Evolutionary conservation across 1,140 invertebrate species (phyloP), one percentile per base, ranked within the genome.

Genomic region (Propsilocerus akamusi): DNA sequence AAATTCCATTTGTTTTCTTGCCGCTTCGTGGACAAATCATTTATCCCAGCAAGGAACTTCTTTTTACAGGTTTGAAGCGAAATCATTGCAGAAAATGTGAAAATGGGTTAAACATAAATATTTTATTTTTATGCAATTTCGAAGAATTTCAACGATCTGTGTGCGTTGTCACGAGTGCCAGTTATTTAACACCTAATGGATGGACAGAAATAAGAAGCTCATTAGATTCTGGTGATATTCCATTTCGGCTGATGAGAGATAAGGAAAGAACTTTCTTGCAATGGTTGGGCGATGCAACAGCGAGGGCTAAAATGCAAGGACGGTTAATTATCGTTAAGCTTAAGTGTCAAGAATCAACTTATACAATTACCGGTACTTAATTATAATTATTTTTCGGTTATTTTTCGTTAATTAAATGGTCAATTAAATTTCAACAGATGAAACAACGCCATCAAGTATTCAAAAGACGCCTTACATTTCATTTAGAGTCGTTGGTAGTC

Each of bases 11-110:
- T 59, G 81, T 91, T 12, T 87, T 83, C 65, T 67, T 90, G 53
- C 86, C 86, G 5, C 69, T 85, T 23, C 80, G 80, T 57, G 84
- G 83, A 17, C 85, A 90, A 65, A 85, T 90, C 53, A 81, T 90
- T 55, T 79, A 90, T 69, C 86, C 86, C 0, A 83, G 83, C 51
- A 80, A 81, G 53, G 83, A 88, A 69, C 86, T 91, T 56, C 77
- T 73, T 54, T 82, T 90, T 62, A 68, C 77, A 67, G 83, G 86
- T 89, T 67, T 14, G 17, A 41, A 41, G 34, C 10, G 22, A 6
- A 30, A 10, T 3, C 28, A 30, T n/a, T 30, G 14, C 14, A n/a
- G 28, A 3, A 7, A 37, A 37, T 37, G 32, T 37, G 32, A 14
- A 20, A 14, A 5, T 6, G 26, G 12, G 26, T 7, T 12, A 30